Percentiles rank a stretch among this genome's conserved stretches.
phyloP scores from a whole-genome alignment of 2,888 invertebrate genomes.

The Mycalesis mineus region DNA sequence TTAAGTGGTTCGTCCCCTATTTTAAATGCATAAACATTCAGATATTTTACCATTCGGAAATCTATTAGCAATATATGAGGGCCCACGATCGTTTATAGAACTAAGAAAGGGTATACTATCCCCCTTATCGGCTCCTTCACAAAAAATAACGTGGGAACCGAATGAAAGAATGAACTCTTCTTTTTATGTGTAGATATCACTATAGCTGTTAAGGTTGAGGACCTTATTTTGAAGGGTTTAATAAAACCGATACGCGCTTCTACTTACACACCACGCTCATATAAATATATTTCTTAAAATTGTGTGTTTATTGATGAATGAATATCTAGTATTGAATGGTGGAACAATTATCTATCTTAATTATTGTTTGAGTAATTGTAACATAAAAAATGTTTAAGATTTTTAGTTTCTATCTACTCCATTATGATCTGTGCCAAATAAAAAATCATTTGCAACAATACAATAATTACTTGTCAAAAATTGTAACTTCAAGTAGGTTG shows the following conservation, averaged over 20 bases:
- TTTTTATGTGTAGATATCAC: slow-evolving; percentile 54
- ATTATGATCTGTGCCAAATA: no score
- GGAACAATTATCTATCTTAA: no score
- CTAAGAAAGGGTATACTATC: slow-evolving; percentile 72
- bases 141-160: slow-evolving; percentile 75
- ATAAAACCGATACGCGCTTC: slow-evolving; percentile 34
- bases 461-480: no score
- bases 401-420: no score
- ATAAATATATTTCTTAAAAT: neutral
- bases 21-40: slow-evolving; percentile 55
- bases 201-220: slow-evolving; percentile 55
- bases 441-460: no score
- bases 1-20: slow-evolving; percentile 48
- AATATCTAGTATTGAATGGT: no score
- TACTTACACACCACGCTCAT: slow-evolving; percentile 26
- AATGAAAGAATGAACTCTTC: slow-evolving; percentile 66
- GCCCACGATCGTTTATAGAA: slow-evolving; percentile 62
- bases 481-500: no score
- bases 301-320: no score
- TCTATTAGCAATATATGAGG: slow-evolving; percentile 75
- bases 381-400: no score
- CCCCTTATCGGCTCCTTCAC: slow-evolving; percentile 71
- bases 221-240: slow-evolving; percentile 48
- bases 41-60: slow-evolving; percentile 61
- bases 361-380: no score